Evolutionary conservation across 2,797 vertebrate species (phyloP), one percentile per base, ranked within the genome.

Genomic region (Craterocephalus amniculus): DNA sequence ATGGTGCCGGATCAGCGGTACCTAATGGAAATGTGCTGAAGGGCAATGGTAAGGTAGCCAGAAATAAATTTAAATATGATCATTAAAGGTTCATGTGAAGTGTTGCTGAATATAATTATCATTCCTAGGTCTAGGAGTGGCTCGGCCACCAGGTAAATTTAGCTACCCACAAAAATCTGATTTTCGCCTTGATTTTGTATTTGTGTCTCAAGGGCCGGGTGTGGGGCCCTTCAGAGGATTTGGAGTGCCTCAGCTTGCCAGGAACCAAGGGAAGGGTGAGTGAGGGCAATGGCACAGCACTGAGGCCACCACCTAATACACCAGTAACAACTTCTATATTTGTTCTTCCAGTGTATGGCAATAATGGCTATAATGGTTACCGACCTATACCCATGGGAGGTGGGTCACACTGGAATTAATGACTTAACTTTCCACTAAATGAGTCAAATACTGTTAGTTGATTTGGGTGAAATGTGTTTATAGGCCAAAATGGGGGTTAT

Each of bases 401-500:
- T 92, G 57, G 85, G 87, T 72, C 49, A 13, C 24, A 27, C 22
- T n/a, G n/a, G n/a, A n/a, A n/a, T n/a, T n/a, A n/a, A n/a, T 12
- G 49, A 6, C 48, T 40, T 40, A 3, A 3, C 36, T 14, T 40
- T 40, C 6, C 10, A 11, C 22, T 11, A 11, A 51, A 26, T 24
- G 4, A 24, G 48, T 26, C 22, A 51, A 24, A 24, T 12, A 13
- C 9, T 49, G 16, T 43, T 43, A 45, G 10, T 51, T 51, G 26
- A 51, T 13, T 13, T 22, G 48, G 22, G 1, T 51, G 43, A 14
- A 32, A 1, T 70, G 20, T 74, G 35, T 78, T 62, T 74, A 20
- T 54, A 91, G 91, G 86, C 20, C 80, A 79, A 20, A 79, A 29
- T 58, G 85, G 80, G 4, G 86, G 82, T 52, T 83, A 87, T 74